Base-by-base conservation (phyloP, 2,888 invertebrate species). In the Nowickia ferox region DNA sequence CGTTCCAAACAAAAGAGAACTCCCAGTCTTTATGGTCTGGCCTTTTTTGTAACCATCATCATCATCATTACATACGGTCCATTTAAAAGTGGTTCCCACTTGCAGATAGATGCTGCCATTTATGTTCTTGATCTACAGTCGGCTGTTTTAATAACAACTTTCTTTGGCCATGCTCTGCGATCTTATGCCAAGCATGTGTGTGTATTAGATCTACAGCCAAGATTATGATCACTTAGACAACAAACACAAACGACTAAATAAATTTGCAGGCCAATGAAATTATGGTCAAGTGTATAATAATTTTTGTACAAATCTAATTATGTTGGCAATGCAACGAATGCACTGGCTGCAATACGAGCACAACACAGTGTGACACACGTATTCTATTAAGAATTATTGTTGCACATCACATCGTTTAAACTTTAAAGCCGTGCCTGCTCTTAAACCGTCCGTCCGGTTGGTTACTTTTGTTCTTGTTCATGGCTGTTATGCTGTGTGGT, bases 231-330 rank as follows among this genome's bases (percentile, higher is more conserved):
- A 22, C 53, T 61, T 66, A 22, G 19, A 63, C n/a, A n/a, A 30
- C 30, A 30, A 0, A 0, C 6, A 30, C 30, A 30, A 5, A 30
- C 30, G 30, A 30, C 30, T 22, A 22, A 19, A 69, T 10, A 38
- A 68, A 57, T 30, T 51, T 38, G n/a, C 1, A 51, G 66, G 15
- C 44, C 55, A 61, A 68, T 74, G 22, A 61, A 81, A 75, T 81
- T 75, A 81, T 81, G 81, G 81, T 75, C 81, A 81, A 75, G 74
- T 59, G n/a, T 59, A 75, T 61, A 68, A 59, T 53, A 68, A 59
- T 53, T 65, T 77, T 82, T 82, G 65, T 79, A 59, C 65, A 86
- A 83, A 86, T 86, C 86, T 86, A 86, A 86, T 86, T 83, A 86
- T 86, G 79, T 63, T 86, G 66, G 76, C 71, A 86, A 83, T 86